Evolutionary conservation across 1,140 invertebrate species (phyloP), one percentile per base, ranked within the genome.

Genomic region (Calephelis nemesis): DNA sequence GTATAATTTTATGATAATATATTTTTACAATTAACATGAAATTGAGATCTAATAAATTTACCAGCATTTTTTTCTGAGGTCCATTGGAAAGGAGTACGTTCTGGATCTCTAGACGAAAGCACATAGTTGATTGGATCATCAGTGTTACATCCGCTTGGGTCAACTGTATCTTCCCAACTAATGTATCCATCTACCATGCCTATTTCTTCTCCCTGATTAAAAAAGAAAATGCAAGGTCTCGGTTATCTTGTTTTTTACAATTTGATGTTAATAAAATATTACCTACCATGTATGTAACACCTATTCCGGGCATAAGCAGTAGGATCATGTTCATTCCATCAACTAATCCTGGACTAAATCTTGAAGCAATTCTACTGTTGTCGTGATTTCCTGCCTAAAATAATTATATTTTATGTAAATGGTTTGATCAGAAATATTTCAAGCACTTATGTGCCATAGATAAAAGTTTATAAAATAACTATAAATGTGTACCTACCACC

Each of bases 51-150:
- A 6, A 45, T 45, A n/a, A 19, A 15, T 47, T 54, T 54, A 54
- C 96, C 96, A 5, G 95, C 95, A 76, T 94, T 94, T 4, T 72
- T 81, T 0, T 90, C 87, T 70, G 89, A 87, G 72, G 94, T 92
- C 96, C 96, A 97, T 73, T 96, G 96, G 87, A 95, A 97, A 0
- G 96, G 95, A 1, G 95, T 95, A 47, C 96, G 88, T 40, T 93
- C 93, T 0, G 95, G 94, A 82, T 96, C 96, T 30, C 96, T 92
- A 7, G 93, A 93, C 40, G 76, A 88, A 11, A 78, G 65, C 49
- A 90, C 68, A 68, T 85, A 82, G 45, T 77, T 83, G 5, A 76
- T 73, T 1, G 75, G 69, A 47, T 79, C 74, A 11, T 75, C 81
- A 7, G 78, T 77, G 72, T 82, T 88, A 13, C 80, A 76, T 19